Conservation (phyloP, 2,888 invertebrate species). For the Agrotis ipsilon region DNA sequence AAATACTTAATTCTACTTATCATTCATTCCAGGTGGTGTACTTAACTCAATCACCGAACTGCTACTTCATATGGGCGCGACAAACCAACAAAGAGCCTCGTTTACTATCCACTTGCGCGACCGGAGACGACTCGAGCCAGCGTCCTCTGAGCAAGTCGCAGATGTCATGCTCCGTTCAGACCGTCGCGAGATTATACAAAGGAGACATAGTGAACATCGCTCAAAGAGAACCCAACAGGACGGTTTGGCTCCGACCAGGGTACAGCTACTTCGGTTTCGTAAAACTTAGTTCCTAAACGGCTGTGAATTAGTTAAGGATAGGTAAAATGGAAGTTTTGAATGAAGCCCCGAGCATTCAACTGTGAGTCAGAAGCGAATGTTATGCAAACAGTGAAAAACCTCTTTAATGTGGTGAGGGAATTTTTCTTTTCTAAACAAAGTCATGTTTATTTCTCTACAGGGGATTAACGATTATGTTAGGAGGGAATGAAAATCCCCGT, state of each 20-base stretch:
- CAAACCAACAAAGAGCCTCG: constrained; percentile 70
- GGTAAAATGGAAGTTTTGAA: constrained; percentile 44
- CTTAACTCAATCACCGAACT: constrained; percentile 81
- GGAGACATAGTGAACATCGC: constrained; percentile 82
- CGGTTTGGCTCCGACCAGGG: constrained; percentile 81
- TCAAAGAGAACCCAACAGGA: constrained; percentile 83
- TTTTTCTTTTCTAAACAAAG: constrained; percentile 21
- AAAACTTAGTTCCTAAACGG: constrained; percentile 85
- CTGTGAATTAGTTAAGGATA: constrained; percentile 74
- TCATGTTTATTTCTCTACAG: constrained; percentile 4
- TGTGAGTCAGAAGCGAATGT: constrained; percentile 48
- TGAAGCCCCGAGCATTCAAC: constrained; percentile 46
- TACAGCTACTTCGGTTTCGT: constrained; percentile 86
- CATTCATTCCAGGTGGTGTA: constrained; percentile 81
- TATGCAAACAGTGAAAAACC: constrained; percentile 40
- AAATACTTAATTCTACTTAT: neutral
- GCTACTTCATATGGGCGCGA: constrained; percentile 83
- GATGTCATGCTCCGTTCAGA: constrained; percentile 84
- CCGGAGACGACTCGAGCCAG: constrained; percentile 79
- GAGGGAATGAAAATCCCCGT: constrained; percentile 12
- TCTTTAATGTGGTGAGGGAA: constrained; percentile 27
- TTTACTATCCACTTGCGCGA: constrained; percentile 79
- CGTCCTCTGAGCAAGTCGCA: constrained; percentile 78
- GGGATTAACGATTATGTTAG: constrained; percentile 20
- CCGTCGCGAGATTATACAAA: constrained; percentile 77